Evolutionary conservation across 2,888 invertebrate genomes (phyloP), one percentile per base, ranked within the genome.

Genomic region (Iphiclides podalirius): DNA sequence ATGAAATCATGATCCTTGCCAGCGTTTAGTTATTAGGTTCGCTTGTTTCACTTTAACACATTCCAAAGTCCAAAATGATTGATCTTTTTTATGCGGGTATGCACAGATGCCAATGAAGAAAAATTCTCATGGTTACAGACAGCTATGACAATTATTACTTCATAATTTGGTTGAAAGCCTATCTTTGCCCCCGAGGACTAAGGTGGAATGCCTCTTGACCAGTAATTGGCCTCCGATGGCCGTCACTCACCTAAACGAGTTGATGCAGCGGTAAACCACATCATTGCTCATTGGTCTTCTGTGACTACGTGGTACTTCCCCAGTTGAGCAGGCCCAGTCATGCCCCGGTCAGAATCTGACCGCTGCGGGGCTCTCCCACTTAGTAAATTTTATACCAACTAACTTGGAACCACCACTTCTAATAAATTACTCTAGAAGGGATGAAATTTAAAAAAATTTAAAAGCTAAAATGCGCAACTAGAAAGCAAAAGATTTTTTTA

Each of bases 121-220:
- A 26, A 8, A 26, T 26, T n/a, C n/a, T n/a, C n/a, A n/a, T 1
- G 26, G 9, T 1, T 7, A 26, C 1, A 4, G 8, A 9, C 26
- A 8, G 26, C 26, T 26, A 26, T 26, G 26, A 26, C 26, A 26
- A 8, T 7, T 8, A 26, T 8, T 26, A 7, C 26, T 7, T 26
- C 9, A 26, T 26, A 26, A 9, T 7, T 26, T 7, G 26, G 8
- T 6, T 26, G 26, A 26, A 26, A 8, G 8, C 9, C 4, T 1
- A 26, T 26, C 26, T 1, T 7, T 26, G 6, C 37, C 37, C 17
- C n/a, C 16, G 37, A 37, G 37, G 37, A 7, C 37, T 37, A 20
- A 37, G 37, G 7, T 37, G 1, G 37, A 37, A 16, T 20, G 37
- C 37, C 37, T 37, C 39, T 20, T 13, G 11, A 31, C 11, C n/a